Evolutionary conservation across 2,888 invertebrate genomes (phyloP), one percentile per base, ranked within the genome.

Genomic region (Alsophila aescularia): DNA sequence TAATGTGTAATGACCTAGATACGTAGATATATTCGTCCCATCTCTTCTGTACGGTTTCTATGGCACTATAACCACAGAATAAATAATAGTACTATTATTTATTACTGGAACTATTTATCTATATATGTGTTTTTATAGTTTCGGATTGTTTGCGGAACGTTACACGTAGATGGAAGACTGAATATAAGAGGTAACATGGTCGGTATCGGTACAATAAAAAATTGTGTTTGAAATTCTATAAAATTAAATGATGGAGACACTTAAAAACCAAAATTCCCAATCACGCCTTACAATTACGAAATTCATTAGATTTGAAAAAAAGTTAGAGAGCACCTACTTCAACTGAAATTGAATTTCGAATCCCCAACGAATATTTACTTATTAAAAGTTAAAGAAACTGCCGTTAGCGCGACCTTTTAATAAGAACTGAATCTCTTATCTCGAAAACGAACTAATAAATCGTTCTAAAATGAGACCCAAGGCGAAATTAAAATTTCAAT

Each of bases 401-500:
- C 52, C 48, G 44, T 49, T 44, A 57, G 15, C 37, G 36, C 51
- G 49, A 42, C 45, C 50, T 60, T 60, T 60, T 60, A 62, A 62
- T 65, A 56, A 59, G 29, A 44, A 48, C 53, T 50, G 52, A 36
- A 42, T 52, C 32, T 58, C 39, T 32, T 52, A 58, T 43, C 41
- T 54, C 40, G 29, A 40, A 24, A 42, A 47, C 56, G 58, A 60
- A 58, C 49, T 53, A 53, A 61, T 72, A 60, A 55, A 52, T 65
- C 51, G 18, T 61, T 65, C 43, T 55, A 60, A 66, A 58, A 60
- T 69, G 65, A 66, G 60, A 70, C 58, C 56, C 57, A 36, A 62
- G 56, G 60, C 63, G 62, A 69, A 70, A 72, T 74, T 69, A 68
- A 71, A 74, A 78, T 68, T 75, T 77, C 74, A 77, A 78, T 75